These are phyloP conservation scores for Azemiops feae DNA, from an alignment of 2,113 vertebrate genomes.

Conservation along the genomic window DNA sequence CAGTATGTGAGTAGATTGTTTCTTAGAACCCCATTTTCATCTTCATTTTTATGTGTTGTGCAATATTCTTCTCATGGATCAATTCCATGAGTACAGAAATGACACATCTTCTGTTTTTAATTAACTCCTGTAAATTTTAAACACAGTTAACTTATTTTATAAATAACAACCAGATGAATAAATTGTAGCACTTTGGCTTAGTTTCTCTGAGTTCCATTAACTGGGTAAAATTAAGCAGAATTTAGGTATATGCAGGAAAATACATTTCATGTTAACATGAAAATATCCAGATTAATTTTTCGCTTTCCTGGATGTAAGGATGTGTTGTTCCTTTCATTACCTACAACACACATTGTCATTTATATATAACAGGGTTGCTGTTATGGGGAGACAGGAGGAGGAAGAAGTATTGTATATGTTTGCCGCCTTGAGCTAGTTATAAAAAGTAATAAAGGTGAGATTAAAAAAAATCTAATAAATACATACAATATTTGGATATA, in stretches of 20 bases:
- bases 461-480: neutral
- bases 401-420: neutral
- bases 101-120: neutral
- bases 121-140: neutral
- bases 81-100: neutral
- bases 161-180: neutral
- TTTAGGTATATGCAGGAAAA: neutral
- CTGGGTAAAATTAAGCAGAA: neutral
- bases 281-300: neutral
- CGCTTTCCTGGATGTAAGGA: neutral
- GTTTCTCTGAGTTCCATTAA: neutral
- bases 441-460: neutral
- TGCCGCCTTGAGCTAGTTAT: neutral
- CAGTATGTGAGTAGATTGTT: neutral
- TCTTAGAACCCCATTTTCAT: neutral
- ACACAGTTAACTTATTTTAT: neutral
- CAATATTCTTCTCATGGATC: neutral
- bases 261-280: neutral
- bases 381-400: neutral
- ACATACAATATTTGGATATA: constrained; percentile 19
- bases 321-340: neutral
- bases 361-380: neutral
- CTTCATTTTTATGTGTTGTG: neutral
- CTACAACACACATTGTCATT: neutral
- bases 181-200: neutral